Evolutionary conservation across 1,140 invertebrate species (phyloP).

Genomic region (Phocides pigmalion): DNA sequence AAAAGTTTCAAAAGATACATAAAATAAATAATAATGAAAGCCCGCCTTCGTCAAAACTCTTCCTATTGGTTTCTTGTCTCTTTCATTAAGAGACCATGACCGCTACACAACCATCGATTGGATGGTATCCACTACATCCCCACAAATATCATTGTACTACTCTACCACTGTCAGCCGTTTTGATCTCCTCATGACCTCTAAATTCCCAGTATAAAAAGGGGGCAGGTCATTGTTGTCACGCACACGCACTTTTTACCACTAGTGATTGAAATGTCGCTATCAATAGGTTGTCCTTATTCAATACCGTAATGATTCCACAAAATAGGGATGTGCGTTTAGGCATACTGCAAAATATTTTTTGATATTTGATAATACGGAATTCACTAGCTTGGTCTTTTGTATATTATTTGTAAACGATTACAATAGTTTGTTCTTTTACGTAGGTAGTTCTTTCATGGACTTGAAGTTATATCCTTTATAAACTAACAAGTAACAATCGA

Average conservation of each 20-base stretch:
- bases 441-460: no score
- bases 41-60: slow-evolving; percentile 9
- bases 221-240: slow-evolving; percentile 82
- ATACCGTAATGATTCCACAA: not conserved
- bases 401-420: no score
- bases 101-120: slow-evolving; percentile 28
- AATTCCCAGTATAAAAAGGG: slow-evolving; percentile 82
- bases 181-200: slow-evolving; percentile 63
- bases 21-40: no score
- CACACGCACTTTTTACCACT: slow-evolving; percentile 46
- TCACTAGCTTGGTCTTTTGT: no score
- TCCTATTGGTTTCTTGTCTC: slow-evolving; percentile 23
- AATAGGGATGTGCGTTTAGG: not conserved
- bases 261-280: slow-evolving; percentile 3
- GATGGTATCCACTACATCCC: slow-evolving; percentile 36
- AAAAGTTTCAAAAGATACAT: no score
- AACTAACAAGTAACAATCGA: no score
- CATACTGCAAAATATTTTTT: no score
- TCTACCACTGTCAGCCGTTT: slow-evolving; percentile 50
- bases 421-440: no score
- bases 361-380: no score
- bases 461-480: no score
- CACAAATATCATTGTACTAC: slow-evolving; percentile 43
- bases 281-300: not conserved
- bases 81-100: slow-evolving; percentile 7